Evolutionary conservation across 2,113 vertebrate genomes (phyloP), one percentile per base, ranked within the genome.

Genomic region (Tenebrosternarchus preto): DNA sequence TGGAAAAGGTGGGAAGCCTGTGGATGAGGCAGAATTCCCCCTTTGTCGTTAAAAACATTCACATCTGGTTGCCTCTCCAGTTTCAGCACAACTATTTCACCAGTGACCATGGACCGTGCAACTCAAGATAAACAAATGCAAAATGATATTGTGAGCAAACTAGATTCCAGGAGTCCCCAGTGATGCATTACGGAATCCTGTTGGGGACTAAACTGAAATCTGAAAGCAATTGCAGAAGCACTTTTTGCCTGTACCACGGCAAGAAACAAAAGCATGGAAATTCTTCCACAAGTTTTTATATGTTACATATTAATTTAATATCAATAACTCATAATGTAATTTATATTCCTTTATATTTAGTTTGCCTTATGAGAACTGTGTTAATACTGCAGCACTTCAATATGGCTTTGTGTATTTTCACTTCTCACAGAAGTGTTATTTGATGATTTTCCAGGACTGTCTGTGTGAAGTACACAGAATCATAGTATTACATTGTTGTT

Each of bases 11-110:
- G 57, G 29, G 4, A 43, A 69, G 15, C 16, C 43, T 75, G 60
- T 70, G 24, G 59, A 70, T 75, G 29, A 63, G 64, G 60, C 31
- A 2, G 29, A 61, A 36, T 69, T 68, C 56, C 61, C 60, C 46
- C 74, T 69, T 80, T 78, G 71, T 70, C 70, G 74, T 79, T 31
- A 67, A 77, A 82, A 83, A 83, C 57, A 67, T 82, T 60, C 36
- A 77, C 86, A 88, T 80, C 69, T 80, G 77, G 73, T 50, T 63
- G n/a, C 64, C 73, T 61, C 83, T 86, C 85, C 66, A 74, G 84
- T 88, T 87, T 85, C 85, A 80, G 77, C 33, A 29, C 15, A 83
- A 85, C 59, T 80, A 81, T 77, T 82, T 77, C 80, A 50, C 56
- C 46, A 80, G 71, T 27, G 29, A 81, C 56, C n/a, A 57, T 68